phyloP scores from a whole-genome alignment of 2,888 invertebrate species.

The Rhorus exstirpatorius region DNA sequence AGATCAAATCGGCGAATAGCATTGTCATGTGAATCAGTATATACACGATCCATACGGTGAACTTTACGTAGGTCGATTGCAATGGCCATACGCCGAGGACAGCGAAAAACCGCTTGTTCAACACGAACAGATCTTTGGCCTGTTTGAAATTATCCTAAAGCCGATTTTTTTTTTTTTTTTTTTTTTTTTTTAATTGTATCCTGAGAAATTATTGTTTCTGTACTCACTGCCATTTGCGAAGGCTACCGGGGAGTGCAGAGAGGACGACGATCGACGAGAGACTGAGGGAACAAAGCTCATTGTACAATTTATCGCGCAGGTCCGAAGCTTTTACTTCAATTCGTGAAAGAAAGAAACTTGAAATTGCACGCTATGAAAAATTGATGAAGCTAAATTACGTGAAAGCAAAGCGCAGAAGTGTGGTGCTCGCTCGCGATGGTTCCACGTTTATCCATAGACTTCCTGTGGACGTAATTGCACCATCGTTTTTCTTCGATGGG shows the following conservation, averaged over 20 bases:
- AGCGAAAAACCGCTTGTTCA: constrained; percentile 54
- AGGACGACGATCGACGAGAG: not conserved
- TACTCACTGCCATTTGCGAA: not conserved
- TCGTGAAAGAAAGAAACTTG: not conserved
- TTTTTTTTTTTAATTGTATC: not conserved
- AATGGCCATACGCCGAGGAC: constrained; percentile 71
- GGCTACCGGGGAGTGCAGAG: too few relatives aligned
- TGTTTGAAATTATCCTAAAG: constrained; percentile 51
- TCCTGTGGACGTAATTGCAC: not conserved
- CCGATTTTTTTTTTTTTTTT: not conserved
- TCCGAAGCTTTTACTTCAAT: not conserved
- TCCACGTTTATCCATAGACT: too few relatives aligned
- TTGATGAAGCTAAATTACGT: not conserved
- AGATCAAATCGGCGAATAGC: constrained; percentile 55
- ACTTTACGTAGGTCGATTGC: constrained; percentile 60
- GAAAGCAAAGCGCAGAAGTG: not conserved
- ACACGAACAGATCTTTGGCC: constrained; percentile 63
- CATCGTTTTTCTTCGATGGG: not conserved
- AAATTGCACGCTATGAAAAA: too few relatives aligned
- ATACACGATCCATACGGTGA: constrained; percentile 61
- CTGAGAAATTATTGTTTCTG: not conserved
- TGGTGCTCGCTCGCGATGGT: too few relatives aligned
- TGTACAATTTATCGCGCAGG: constrained; percentile 11
- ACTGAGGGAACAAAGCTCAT: not conserved
- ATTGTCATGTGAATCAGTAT: constrained; percentile 55